Evolutionary conservation across 2,888 invertebrate species (phyloP), one percentile per base, ranked within the genome.

Genomic region (Chrysolina americana): DNA sequence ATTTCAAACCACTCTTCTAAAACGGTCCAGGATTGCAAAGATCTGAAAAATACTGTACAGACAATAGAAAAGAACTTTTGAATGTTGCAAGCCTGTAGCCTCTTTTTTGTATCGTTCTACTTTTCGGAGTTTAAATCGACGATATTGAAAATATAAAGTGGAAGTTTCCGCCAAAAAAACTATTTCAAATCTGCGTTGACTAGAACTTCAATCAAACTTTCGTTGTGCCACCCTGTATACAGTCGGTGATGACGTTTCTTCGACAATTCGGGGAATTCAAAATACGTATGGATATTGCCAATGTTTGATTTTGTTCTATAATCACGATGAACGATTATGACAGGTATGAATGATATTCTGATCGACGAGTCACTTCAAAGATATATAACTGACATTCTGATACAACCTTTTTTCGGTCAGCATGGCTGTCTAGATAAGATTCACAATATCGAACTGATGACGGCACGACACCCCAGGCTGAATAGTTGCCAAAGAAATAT

Each of bases 401-500:
- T 59, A 47, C n/a, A 36, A 59, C 59, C 59, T 59, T 36, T 36
- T 59, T n/a, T 59, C n/a, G n/a, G 59, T 15, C 28, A 28, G n/a
- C 36, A 28, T 59, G 59, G 13, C 23, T 59, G 59, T 28, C 36
- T 28, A 59, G 5, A 36, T 59, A 28, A 15, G n/a, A 9, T 15
- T 59, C 15, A 15, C 15, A 28, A 59, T 36, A 59, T 59, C n/a
- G 59, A 44, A 63, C 44, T 48, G 70, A 68, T 47, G 65, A 68
- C 70, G 68, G 70, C 19, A 53, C 36, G 47, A 64, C 56, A 68
- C 71, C 65, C 36, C 13, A 41, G 56, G 71, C 68, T 68, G 28
- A 69, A 64, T 71, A 68, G 68, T 68, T 75, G 66, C 75, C 44
- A 56, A 68, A 47, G 66, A 64, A 65, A 71, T 74, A 75, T 69